These are phyloP conservation scores for Cuniculus paca DNA, from an alignment of 2,797 vertebrate genomes.

Conservation along the genomic window DNA sequence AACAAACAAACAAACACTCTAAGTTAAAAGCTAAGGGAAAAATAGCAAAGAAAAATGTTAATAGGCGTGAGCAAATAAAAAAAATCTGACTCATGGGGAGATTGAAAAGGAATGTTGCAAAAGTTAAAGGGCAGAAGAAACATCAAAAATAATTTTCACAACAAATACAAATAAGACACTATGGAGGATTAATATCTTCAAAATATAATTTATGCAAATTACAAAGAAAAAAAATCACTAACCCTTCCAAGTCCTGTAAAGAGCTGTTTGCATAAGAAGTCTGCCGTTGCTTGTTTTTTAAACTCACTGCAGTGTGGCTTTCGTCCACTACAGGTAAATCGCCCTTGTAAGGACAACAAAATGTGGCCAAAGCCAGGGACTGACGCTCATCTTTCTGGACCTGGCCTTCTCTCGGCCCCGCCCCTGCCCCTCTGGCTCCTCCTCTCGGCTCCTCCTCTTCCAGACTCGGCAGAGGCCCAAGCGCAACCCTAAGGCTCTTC, in stretches of 20 bases:
- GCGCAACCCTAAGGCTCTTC: background rate
- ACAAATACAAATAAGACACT: background rate
- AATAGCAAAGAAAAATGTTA: background rate
- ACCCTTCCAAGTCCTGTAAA: background rate
- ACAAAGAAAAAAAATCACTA: background rate
- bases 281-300: too few relatives aligned
- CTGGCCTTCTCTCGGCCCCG: background rate
- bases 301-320: too few relatives aligned
- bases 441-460: background rate
- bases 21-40: background rate
- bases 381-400: fast-evolving
- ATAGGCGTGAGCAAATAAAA: background rate
- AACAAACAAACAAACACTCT: background rate
- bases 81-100: background rate
- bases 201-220: background rate
- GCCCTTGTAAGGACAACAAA: background rate
- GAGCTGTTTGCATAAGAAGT: background rate
- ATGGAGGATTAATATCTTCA: background rate
- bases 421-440: background rate
- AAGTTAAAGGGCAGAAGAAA: background rate
- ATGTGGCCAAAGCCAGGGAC: background rate
- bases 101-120: background rate
- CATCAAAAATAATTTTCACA: background rate
- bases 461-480: background rate
- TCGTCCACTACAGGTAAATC: background rate